phyloP scores from a whole-genome alignment of 2,797 vertebrate species.

The Esox masquinongy region DNA sequence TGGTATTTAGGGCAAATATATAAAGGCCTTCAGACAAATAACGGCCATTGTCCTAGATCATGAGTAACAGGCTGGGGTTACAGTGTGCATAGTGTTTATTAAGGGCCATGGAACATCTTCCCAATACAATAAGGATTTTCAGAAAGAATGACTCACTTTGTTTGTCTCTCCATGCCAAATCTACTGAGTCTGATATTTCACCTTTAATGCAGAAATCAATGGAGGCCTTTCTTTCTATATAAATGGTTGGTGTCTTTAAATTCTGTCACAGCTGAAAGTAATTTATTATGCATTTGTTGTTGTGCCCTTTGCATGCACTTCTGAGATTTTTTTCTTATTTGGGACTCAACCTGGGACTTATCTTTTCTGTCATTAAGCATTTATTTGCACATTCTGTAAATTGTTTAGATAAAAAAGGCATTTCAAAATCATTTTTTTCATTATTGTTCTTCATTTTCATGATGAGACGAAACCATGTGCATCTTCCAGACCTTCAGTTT shows the following conservation, averaged over 20 bases:
- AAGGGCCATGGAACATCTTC: slow-evolving; percentile 27
- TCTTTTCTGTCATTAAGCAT: background rate
- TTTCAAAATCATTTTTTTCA: background rate
- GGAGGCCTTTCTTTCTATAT: slow-evolving; percentile 32
- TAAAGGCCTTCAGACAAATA: background rate
- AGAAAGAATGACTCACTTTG: slow-evolving; percentile 38
- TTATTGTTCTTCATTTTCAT: background rate
- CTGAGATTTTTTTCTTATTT: background rate
- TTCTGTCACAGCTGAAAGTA: slow-evolving; percentile 28
- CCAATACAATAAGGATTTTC: slow-evolving; percentile 18
- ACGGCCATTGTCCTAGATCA: background rate
- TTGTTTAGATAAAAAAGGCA: background rate
- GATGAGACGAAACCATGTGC: background rate
- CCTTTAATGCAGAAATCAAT: slow-evolving; percentile 51
- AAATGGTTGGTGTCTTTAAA: slow-evolving; percentile 40
- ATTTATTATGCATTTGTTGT: background rate
- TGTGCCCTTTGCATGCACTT: background rate
- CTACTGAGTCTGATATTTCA: slow-evolving; percentile 42
- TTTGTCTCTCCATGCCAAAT: slow-evolving; percentile 34
- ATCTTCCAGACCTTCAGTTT: background rate
- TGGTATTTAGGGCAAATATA: background rate
- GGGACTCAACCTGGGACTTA: background rate
- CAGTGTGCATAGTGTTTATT: slow-evolving; percentile 20
- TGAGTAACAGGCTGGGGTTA: background rate
- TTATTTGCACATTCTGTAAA: background rate